A percentile compares a stretch with the other conserved stretches of the same genome.
Conservation (phyloP, 2,888 invertebrate genomes). For the Clepsis dumicolana region DNA sequence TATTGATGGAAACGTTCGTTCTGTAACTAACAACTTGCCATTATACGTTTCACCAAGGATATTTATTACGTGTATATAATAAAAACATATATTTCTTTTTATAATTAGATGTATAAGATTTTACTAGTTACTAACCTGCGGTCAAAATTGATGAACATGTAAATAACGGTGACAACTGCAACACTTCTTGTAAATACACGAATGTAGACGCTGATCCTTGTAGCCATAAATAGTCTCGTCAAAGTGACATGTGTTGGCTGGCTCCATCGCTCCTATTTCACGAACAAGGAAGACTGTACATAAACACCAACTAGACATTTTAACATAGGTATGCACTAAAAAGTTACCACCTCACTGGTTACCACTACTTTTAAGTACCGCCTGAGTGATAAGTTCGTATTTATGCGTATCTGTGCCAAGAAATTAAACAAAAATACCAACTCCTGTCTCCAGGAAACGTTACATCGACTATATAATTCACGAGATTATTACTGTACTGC, state of each 20-base stretch:
- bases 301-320: slow-evolving; percentile 55
- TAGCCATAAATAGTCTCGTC: slow-evolving; percentile 4
- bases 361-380: slow-evolving; percentile 60
- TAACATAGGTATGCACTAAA: slow-evolving; percentile 60
- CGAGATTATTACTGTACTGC: slow-evolving; percentile 49
- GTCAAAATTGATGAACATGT: slow-evolving; percentile 63
- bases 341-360: slow-evolving; percentile 66
- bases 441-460: slow-evolving; percentile 47
- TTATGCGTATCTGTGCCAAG: slow-evolving; percentile 58
- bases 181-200: slow-evolving; percentile 77
- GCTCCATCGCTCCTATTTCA: slow-evolving; percentile 49
- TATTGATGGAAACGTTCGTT: slow-evolving; percentile 63
- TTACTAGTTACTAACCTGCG: slow-evolving; percentile 66
- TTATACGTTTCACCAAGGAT: slow-evolving; percentile 82
- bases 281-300: slow-evolving; percentile 72
- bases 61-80: slow-evolving; percentile 82
- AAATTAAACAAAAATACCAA: slow-evolving; percentile 48
- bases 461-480: slow-evolving; percentile 44
- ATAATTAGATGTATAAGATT: slow-evolving; percentile 57
- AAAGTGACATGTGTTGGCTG: neutral
- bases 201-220: slow-evolving; percentile 52
- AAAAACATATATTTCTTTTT: slow-evolving; percentile 64
- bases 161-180: slow-evolving; percentile 63
- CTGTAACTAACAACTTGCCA: slow-evolving; percentile 84
- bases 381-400: slow-evolving; percentile 50